Evolutionary conservation across 2,888 invertebrate species (phyloP).

Genomic region (Arenicola marina): DNA sequence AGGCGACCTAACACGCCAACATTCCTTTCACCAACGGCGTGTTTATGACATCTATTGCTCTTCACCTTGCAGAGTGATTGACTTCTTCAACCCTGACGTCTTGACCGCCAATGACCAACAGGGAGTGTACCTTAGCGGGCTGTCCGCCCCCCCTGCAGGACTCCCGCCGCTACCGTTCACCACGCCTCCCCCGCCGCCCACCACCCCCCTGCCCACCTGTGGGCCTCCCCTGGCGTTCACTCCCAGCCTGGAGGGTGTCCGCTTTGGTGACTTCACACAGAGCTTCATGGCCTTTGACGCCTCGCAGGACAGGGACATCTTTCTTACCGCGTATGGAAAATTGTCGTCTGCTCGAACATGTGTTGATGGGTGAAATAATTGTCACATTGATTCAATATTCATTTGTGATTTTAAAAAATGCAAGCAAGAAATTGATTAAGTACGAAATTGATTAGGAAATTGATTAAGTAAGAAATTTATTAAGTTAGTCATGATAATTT

Average conservation of each 20-base stretch:
- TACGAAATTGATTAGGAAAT: neutral
- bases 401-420: neutral
- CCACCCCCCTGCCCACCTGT: slow-evolving; percentile 24
- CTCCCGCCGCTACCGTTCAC: slow-evolving; percentile 32
- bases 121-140: slow-evolving; percentile 30
- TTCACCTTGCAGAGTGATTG: slow-evolving; percentile 16
- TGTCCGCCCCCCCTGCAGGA: slow-evolving; percentile 18
- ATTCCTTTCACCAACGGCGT: too few relatives aligned
- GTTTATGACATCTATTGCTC: too few relatives aligned
- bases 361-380: too few relatives aligned
- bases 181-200: slow-evolving; percentile 27
- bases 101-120: neutral
- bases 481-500: neutral
- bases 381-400: too few relatives aligned
- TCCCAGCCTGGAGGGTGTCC: slow-evolving; percentile 4
- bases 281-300: slow-evolving; percentile 24
- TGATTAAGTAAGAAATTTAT: neutral
- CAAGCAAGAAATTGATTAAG: neutral
- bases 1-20: too few relatives aligned
- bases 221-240: slow-evolving; percentile 2
- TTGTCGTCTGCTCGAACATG: too few relatives aligned
- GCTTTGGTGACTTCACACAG: slow-evolving; percentile 24
- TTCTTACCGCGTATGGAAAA: too few relatives aligned
- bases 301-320: too few relatives aligned
- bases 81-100: slow-evolving; percentile 13